Conservation (phyloP, 2,797 vertebrate species). For the Myoxocephalus aenaeus region DNA sequence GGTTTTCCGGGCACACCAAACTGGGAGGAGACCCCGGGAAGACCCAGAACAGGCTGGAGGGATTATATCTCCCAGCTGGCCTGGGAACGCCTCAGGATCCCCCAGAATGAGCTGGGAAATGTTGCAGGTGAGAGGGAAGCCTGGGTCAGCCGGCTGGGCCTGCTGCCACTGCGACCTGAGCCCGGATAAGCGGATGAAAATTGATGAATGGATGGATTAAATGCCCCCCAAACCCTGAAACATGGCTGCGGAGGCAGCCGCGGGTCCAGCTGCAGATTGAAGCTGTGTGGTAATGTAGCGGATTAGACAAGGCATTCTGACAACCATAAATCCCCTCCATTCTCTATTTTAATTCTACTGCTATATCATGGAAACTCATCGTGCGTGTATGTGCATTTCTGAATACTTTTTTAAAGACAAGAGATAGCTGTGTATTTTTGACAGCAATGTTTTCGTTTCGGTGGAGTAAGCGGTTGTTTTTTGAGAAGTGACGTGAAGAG, state of each 20-base stretch:
- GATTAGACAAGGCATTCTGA: conserved; percentile 74
- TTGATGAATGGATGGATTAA: too few species aligned
- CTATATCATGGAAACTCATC: conserved; percentile 53
- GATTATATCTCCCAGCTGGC: too few species aligned
- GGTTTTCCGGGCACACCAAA: too few species aligned
- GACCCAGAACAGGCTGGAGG: too few species aligned
- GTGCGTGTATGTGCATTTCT: conserved; percentile 20
- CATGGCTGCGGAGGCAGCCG: neutral
- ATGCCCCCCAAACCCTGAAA: neutral
- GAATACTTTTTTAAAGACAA: conserved; percentile 25
- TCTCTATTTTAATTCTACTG: conserved; percentile 63
- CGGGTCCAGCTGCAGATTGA: conserved; percentile 62
- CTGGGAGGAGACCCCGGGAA: too few species aligned
- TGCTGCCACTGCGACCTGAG: too few species aligned
- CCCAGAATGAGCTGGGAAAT: too few species aligned
- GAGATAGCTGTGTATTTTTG: neutral
- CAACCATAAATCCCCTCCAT: conserved; percentile 59
- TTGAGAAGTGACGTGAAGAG: neutral
- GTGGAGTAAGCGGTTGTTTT: neutral
- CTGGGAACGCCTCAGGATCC: too few species aligned
- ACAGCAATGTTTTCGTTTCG: neutral
- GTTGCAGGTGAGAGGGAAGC: too few species aligned
- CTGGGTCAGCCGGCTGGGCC: too few species aligned
- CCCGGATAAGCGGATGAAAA: too few species aligned
- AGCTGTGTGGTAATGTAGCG: conserved; percentile 54